A percentile compares a stretch with the other conserved stretches of the same genome.
Evolutionary conservation across 2,888 invertebrate genomes (phyloP).

Genomic region (Eupeodes luniger): DNA sequence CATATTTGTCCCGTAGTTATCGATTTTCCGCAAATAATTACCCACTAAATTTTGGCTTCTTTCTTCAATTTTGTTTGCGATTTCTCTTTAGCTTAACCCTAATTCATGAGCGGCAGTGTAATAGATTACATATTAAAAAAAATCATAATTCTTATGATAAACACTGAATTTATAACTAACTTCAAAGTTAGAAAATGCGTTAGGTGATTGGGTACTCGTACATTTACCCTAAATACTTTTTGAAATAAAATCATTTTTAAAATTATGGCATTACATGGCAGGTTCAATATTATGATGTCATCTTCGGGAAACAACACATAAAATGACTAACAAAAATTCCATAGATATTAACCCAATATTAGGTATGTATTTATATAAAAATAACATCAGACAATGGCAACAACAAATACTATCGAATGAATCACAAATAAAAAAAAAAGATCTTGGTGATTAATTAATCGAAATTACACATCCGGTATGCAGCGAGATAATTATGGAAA

Average conservation of each 20-base stretch:
- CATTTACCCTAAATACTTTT: too few relatives aligned
- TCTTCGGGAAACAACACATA: neutral
- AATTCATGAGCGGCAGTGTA: too few relatives aligned
- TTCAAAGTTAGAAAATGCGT: too few relatives aligned
- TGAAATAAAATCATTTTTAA: neutral
- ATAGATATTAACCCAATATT: neutral
- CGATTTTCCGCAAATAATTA: too few relatives aligned
- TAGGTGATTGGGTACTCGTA: too few relatives aligned
- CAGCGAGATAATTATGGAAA: neutral
- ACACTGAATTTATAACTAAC: too few relatives aligned
- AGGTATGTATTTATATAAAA: neutral
- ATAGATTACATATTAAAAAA: too few relatives aligned
- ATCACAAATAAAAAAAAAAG: neutral
- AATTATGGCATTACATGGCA: neutral
- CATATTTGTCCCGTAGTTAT: too few relatives aligned
- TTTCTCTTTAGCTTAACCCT: too few relatives aligned
- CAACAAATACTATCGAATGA: conserved; percentile 4
- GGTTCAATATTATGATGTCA: neutral
- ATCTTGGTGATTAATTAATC: neutral
- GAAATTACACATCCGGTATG: conserved; percentile 20
- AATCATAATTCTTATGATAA: too few relatives aligned
- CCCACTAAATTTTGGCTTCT: too few relatives aligned
- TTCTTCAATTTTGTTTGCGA: too few relatives aligned
- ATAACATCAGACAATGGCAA: neutral
- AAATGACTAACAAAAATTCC: conserved; percentile 1